Conservation (phyloP, 1,140 invertebrate species). For the Manduca sexta region DNA sequence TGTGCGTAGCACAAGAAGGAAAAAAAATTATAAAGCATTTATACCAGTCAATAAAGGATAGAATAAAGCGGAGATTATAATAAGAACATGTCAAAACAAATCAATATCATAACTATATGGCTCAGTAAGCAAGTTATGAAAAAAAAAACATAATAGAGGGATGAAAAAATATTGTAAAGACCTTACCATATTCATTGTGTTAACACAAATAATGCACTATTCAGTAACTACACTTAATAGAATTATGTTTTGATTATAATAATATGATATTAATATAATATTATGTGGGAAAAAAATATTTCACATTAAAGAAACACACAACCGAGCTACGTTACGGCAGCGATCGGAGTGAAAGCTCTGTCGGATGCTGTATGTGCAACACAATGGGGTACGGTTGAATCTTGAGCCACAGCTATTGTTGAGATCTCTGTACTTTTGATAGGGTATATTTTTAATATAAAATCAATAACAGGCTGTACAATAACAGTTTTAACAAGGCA, state of each 20-base stretch:
- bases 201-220: conserved; percentile 49
- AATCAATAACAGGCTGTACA: conserved; percentile 38
- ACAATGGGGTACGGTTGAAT: conserved; percentile 51
- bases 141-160: conserved; percentile 39
- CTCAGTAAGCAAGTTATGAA: conserved; percentile 52
- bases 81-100: conserved; percentile 66
- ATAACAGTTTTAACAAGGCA: no score
- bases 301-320: conserved; percentile 29
- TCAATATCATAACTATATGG: conserved; percentile 64
- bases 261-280: conserved; percentile 21
- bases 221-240: conserved; percentile 31
- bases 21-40: not conserved
- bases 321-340: conserved; percentile 46
- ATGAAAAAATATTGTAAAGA: conserved; percentile 45
- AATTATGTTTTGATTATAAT: conserved; percentile 39
- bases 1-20: not conserved
- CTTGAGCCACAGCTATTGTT: conserved; percentile 33
- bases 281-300: conserved; percentile 31
- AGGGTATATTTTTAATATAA: conserved; percentile 43
- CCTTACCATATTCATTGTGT: conserved; percentile 67
- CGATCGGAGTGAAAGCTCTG: conserved; percentile 49
- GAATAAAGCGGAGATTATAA: conserved; percentile 19
- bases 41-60: conserved; percentile 24
- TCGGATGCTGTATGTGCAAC: conserved; percentile 29
- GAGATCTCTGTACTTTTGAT: conserved; percentile 42